phyloP scores from a whole-genome alignment of 2,888 invertebrate genomes.

The Zygothrica quintamaculata region DNA sequence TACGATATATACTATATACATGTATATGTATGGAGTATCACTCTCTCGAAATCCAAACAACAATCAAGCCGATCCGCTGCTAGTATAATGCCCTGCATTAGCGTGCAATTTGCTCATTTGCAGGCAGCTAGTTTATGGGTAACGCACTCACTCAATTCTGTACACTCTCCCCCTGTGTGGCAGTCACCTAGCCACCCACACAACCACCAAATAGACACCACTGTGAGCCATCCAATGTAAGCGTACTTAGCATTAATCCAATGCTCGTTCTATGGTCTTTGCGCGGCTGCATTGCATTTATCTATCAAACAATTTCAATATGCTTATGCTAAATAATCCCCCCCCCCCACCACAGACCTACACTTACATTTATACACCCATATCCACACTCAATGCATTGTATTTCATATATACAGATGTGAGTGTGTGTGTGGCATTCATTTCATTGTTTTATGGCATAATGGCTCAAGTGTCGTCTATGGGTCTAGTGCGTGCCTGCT shows the following conservation, averaged over 20 bases:
- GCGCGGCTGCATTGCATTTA: slow-evolving; percentile 63
- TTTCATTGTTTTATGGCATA: slow-evolving; percentile 75
- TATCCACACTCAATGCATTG: neutral
- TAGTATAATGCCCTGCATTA: slow-evolving; percentile 74
- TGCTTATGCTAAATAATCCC: slow-evolving; percentile 65
- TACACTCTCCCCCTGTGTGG: slow-evolving; percentile 16
- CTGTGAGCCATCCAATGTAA: slow-evolving; percentile 23
- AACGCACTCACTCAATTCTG: neutral
- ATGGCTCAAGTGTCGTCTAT: slow-evolving; percentile 69
- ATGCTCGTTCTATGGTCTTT: slow-evolving; percentile 27
- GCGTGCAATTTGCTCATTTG: slow-evolving; percentile 79
- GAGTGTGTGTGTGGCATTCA: too few relatives aligned
- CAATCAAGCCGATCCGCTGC: slow-evolving; percentile 61
- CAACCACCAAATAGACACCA: slow-evolving; percentile 23
- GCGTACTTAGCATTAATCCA: slow-evolving; percentile 65
- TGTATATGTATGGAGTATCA: slow-evolving; percentile 19
- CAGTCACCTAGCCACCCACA: slow-evolving; percentile 5
- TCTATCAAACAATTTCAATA: slow-evolving; percentile 79
- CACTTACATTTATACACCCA: slow-evolving; percentile 23
- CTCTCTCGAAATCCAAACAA: slow-evolving; percentile 27
- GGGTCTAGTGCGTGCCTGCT: slow-evolving; percentile 40
- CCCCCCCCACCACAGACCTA: too few relatives aligned
- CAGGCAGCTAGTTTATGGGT: slow-evolving; percentile 68
- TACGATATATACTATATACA: slow-evolving; percentile 4
- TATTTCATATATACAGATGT: neutral